Base-by-base conservation (phyloP, 1,140 invertebrate species). In the Magallana ariakensis region DNA sequence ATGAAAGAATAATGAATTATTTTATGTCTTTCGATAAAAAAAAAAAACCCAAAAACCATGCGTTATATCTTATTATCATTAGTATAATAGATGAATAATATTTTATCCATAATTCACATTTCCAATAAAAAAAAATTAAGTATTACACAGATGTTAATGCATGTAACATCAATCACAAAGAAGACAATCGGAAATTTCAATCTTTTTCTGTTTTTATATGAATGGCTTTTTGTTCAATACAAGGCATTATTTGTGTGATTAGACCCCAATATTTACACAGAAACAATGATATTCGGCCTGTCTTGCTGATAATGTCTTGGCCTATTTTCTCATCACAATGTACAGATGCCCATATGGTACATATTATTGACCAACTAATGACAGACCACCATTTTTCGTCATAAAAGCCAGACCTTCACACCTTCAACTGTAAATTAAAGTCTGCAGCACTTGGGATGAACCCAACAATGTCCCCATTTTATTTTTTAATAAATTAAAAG, bases 331-430 rank as follows among this genome's bases (percentile, higher is more conserved):
- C 66, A 33, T 33, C 33, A 75, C 22, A 75, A 75, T 11, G 15
- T 46, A 75, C 66, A 75, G 66, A 22, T 75, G 22, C 5, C 66
- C 66, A 75, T 75, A 33, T 75, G 66, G 19, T 75, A 75, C 66
- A 33, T 75, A 19, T 13, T 26, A 75, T 75, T 75, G 66, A 75
- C 66, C 22, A 26, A 75, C 11, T 75, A 75, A 75, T 75, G 19
- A 75, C 33, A 75, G 66, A 75, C 66, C 66, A 26, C 22, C 8
- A 75, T 75, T 75, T 75, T 19, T 75, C 22, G 1, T 75, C 26
- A 75, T 22, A 75, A 75, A 75, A 75, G 66, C 10, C 66, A 75
- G 66, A 33, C 66, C 66, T 75, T 75, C 66, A 75, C 66, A 75
- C 66, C 66, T 75, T 22, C 1, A 26, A 75, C 11, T 33, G 22